Conservation (phyloP, 2,797 vertebrate genomes). For the Sylvilagus floridanus region DNA sequence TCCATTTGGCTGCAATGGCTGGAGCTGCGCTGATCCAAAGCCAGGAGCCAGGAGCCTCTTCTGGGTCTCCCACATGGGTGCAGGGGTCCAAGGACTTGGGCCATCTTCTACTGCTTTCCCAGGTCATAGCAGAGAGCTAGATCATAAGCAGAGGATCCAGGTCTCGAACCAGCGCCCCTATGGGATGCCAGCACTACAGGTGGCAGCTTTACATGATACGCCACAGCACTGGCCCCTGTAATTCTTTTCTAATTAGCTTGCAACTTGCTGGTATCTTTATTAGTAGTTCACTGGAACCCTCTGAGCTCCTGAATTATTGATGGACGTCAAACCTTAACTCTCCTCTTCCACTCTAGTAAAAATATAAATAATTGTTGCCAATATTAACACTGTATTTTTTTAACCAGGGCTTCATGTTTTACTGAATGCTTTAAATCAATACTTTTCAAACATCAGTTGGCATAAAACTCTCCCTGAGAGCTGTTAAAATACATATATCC, state of each 20-base stretch:
- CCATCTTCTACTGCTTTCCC: no score
- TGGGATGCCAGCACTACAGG: no score
- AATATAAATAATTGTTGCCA: conserved; percentile 50
- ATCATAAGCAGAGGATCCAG: no score
- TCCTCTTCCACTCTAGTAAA: conserved; percentile 21
- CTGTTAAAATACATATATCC: conserved; percentile 11
- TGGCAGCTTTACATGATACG: no score
- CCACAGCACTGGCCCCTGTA: background rate
- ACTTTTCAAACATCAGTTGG: background rate
- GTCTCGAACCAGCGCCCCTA: no score
- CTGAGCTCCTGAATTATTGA: conserved; percentile 45
- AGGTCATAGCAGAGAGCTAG: no score
- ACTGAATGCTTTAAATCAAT: conserved; percentile 48
- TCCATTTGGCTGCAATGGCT: no score
- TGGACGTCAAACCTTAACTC: background rate
- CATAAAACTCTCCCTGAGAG: conserved; percentile 16
- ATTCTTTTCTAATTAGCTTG: background rate
- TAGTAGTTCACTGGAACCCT: conserved; percentile 36
- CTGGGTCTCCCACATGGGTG: no score
- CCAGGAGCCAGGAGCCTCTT: no score
- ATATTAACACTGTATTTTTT: background rate
- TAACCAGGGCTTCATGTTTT: conserved; percentile 22
- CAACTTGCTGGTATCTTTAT: conserved; percentile 35
- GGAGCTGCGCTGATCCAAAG: no score
- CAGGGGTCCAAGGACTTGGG: no score